Conservation (phyloP, 37 sponge, comb jelly and placozoan species). For the Amphimedon queenslandica region DNA sequence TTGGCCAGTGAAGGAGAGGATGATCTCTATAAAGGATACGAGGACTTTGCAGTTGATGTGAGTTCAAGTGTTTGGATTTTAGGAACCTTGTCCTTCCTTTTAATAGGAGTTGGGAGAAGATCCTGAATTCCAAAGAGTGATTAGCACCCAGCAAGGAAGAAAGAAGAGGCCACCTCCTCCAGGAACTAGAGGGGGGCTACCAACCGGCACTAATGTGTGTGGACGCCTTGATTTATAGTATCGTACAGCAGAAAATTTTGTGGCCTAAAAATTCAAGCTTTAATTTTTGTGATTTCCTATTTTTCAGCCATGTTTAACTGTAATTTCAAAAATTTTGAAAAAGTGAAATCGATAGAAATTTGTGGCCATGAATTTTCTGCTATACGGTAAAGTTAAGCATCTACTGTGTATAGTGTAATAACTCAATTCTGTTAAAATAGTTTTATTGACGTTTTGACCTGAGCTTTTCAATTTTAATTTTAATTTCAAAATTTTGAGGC, state of each 20-base stretch:
- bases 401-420: too few species aligned
- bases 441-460: too few species aligned
- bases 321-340: too few species aligned
- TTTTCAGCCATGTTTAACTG: too few species aligned
- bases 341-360: too few species aligned
- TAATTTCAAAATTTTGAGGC: too few species aligned
- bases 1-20: slow-evolving; percentile 82
- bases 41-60: slow-evolving; percentile 51
- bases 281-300: too few species aligned
- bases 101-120: slow-evolving; percentile 85
- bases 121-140: slow-evolving; percentile 79
- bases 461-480: too few species aligned
- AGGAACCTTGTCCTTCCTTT: background rate
- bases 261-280: background rate
- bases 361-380: too few species aligned
- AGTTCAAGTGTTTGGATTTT: background rate
- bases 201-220: slow-evolving; percentile 4
- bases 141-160: slow-evolving; percentile 84
- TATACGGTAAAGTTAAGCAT: too few species aligned
- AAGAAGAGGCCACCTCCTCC: slow-evolving; percentile 71
- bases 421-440: too few species aligned
- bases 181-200: slow-evolving; percentile 13
- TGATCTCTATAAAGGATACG: slow-evolving; percentile 86
- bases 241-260: background rate
- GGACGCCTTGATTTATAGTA: background rate